Percentiles rank a stretch among this genome's conserved stretches.
Evolutionary conservation across 1,140 invertebrate genomes (phyloP).

Genomic region (Heterodera carotae): DNA sequence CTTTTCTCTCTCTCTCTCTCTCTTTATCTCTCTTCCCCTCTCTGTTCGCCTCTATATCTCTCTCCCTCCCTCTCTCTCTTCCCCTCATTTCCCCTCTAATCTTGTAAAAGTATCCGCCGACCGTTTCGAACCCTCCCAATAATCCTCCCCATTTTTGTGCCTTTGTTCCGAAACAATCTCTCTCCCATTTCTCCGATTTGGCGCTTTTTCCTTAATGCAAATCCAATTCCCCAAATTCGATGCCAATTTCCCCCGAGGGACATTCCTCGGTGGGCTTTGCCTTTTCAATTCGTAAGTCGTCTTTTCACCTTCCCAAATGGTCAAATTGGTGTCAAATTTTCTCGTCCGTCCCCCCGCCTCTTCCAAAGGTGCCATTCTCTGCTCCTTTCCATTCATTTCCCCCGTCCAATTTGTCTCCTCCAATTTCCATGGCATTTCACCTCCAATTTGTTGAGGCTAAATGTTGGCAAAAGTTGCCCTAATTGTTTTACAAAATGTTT

Average conservation of each 20-base stretch:
- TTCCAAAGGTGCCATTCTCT: conserved; percentile 4
- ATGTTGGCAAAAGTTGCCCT: no score
- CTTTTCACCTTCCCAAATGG: neutral
- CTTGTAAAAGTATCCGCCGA: neutral
- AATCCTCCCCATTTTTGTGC: neutral
- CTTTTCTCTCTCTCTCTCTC: no score
- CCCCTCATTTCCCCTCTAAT: neutral
- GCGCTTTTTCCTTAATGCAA: neutral
- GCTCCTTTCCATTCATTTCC: neutral
- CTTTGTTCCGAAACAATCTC: neutral
- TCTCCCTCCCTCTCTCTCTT: no score
- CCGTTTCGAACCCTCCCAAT: neutral
- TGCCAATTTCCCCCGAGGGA: neutral
- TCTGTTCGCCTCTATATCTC: no score
- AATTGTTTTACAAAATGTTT: no score
- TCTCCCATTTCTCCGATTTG: neutral
- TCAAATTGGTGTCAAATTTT: conserved; percentile 15
- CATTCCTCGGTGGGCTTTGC: neutral
- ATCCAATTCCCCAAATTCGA: conserved; percentile 4
- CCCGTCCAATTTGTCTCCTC: neutral
- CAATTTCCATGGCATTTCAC: neutral
- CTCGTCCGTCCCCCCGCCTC: neutral
- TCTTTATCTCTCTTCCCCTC: no score
- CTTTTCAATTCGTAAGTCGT: neutral
- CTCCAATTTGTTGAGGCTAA: neutral